Evolutionary conservation across 2,113 vertebrate genomes (phyloP), one percentile per base, ranked within the genome.

Genomic region (Pithys albifrons): DNA sequence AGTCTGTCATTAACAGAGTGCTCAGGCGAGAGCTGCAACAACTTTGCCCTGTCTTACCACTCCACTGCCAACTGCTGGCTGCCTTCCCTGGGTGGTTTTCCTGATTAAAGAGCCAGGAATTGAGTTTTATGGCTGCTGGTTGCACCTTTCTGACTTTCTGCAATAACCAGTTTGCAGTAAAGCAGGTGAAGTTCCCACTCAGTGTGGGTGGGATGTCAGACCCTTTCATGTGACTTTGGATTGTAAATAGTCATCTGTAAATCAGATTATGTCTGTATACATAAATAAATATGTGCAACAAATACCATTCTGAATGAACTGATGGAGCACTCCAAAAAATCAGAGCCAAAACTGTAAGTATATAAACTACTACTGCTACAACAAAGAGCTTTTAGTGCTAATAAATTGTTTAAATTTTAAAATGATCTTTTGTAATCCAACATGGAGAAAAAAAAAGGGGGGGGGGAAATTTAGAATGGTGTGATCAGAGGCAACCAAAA

Each of bases 391-490:
- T 87, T 59, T 27, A 43, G 29, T 74, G n/a, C 12, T 24, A 69
- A 48, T 49, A 31, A 2, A 18, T 7, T 19, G 12, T 45, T 48
- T 27, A 12, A 35, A 48, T 55, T 76, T 70, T 70, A 15, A 51
- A 73, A 8, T 28, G 0, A 19, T 69, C 46, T 52, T 73, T 70
- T 52, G 19, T 33, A 62, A 80, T 25, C 22, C 10, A 66, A 10
- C 41, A 43, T 29, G 1, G 11, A 6, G 6, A 19, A 51, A 51
- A 28, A 19, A 14, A 59, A 25, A 10, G 2, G 1, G 1, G 7
- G 5, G 3, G 1, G 1, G 7, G 5, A 9, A 39, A 52, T 25
- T 58, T 46, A 41, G 49, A 76, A 55, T 5, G 54, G 31, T 70
- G 49, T 41, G 28, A 39, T 55, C 45, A 62, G n/a, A 64, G 28